Percentiles rank a stretch among this genome's conserved stretches.
phyloP scores from a whole-genome alignment of 2,113 vertebrate species.

The Nannospalax galili region DNA sequence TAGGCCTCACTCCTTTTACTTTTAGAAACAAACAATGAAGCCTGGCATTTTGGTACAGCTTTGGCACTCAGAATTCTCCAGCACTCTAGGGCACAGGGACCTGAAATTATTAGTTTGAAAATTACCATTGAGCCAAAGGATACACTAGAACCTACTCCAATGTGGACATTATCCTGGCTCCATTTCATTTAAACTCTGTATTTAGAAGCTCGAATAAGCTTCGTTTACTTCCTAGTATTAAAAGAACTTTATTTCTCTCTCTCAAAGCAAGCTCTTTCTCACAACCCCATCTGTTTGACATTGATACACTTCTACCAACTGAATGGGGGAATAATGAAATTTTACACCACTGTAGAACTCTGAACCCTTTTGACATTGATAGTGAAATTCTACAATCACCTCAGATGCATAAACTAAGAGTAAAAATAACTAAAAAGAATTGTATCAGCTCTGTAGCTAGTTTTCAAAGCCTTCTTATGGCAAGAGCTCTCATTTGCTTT shows the following conservation, averaged over 20 bases:
- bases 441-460: background rate
- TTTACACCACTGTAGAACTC: background rate
- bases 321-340: background rate
- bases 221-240: background rate
- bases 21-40: background rate
- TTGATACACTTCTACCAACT: background rate
- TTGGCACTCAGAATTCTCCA: background rate
- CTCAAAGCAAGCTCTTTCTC: background rate
- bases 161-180: background rate
- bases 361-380: background rate
- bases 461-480: background rate
- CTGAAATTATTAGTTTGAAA: background rate
- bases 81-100: background rate
- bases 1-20: background rate
- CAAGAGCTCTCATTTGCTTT: background rate
- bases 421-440: slow-evolving; percentile 34
- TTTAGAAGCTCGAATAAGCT: background rate
- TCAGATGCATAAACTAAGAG: background rate
- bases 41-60: background rate
- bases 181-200: slow-evolving; percentile 10
- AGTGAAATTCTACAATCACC: background rate
- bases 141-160: background rate
- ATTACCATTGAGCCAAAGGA: background rate
- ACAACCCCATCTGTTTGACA: background rate
- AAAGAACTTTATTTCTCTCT: background rate